Conservation (phyloP, 2,113 vertebrate genomes). For the Alouatta palliata region DNA sequence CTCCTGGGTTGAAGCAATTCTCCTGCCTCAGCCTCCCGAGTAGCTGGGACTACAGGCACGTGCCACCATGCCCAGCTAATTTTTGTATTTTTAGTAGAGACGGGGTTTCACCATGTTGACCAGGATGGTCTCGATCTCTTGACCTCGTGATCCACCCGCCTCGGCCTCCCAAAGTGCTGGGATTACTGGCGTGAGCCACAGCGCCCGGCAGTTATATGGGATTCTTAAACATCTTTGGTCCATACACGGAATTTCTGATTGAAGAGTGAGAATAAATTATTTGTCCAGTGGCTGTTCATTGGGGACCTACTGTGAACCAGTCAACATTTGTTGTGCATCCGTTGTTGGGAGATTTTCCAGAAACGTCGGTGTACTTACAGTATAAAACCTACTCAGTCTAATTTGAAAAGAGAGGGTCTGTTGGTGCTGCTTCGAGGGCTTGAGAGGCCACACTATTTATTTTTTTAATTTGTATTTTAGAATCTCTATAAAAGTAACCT, state of each 20-base stretch:
- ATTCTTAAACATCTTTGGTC: background rate
- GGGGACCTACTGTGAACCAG: background rate
- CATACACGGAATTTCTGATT: background rate
- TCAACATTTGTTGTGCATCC: background rate
- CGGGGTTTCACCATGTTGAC: too few relatives aligned
- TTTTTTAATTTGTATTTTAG: background rate
- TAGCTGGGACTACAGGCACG: too few relatives aligned
- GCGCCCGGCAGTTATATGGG: background rate
- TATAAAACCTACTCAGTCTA: background rate
- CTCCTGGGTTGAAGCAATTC: too few relatives aligned
- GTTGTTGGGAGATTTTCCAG: background rate
- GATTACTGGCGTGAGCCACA: too few relatives aligned
- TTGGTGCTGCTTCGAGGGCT: background rate
- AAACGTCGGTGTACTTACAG: background rate
- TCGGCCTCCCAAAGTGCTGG: too few relatives aligned
- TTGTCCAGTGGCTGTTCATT: background rate
- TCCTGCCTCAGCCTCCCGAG: too few relatives aligned
- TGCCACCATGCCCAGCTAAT: too few relatives aligned
- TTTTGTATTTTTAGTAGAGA: too few relatives aligned
- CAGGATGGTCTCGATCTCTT: too few relatives aligned
- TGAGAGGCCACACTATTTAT: background rate
- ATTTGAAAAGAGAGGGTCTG: background rate
- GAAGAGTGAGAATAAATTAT: background rate
- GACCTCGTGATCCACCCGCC: too few relatives aligned
- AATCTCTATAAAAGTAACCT: background rate